Base-by-base conservation (phyloP, 1,140 invertebrate genomes). In the Listronotus bonariensis region DNA sequence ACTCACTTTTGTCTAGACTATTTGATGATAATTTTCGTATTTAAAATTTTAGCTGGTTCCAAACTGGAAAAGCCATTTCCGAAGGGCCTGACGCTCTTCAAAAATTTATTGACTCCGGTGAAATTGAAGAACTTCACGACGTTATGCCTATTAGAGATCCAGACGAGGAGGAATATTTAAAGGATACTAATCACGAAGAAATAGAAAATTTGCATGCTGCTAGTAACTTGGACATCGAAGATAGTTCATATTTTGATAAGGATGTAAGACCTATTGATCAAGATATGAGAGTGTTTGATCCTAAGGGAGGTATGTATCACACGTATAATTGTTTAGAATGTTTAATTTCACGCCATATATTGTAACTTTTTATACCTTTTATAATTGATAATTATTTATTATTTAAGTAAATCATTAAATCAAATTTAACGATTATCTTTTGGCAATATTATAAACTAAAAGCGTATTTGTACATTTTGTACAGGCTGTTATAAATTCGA, bases 21-120 rank as follows among this genome's bases (percentile, higher is more conserved):
- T n/a, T n/a, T n/a, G n/a, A n/a, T n/a, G n/a, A n/a, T n/a, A n/a
- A n/a, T n/a, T n/a, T n/a, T n/a, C n/a, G n/a, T n/a, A n/a, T n/a
- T n/a, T n/a, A n/a, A n/a, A 51, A 54, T 64, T 81, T 81, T 63
- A 87, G 86, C 88, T 10, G 89, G 89, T 31, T 89, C 89, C 3
- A 86, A 88, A 75, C 75, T 92, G 31, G 87, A 89, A 71, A 83
- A 86, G 89, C 87, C 0, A 90, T 92, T 68, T 79, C 83, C 11
- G 88, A 90, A 72, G 90, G 91, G n/a, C 83, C 86, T 12, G 84
- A 90, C 40, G 87, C 87, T 45, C 82, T 92, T 31, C 89, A 90
- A 74, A 89, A 87, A 75, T 87, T 87, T 61, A 87, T 92, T 14
- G 85, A 87, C 67, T 87, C 89, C 6, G 91, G 91, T 43, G 88